Conservation (phyloP, 2,797 vertebrate genomes). For the Astyanax mexicanus region DNA sequence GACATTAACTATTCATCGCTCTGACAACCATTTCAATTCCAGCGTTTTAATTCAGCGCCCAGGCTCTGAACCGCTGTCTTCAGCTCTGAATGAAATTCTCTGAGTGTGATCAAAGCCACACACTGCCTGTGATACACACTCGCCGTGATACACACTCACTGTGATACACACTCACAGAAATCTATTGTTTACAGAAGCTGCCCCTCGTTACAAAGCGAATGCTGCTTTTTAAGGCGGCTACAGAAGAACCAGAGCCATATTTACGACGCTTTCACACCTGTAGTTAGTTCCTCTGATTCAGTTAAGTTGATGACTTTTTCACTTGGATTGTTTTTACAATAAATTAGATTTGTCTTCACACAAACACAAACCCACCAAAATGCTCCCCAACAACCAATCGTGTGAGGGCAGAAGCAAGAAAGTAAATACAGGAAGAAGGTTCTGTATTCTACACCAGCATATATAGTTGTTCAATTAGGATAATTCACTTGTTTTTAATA, state of each 20-base stretch:
- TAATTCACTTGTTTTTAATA: no score
- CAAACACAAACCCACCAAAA: no score
- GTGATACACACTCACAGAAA: neutral
- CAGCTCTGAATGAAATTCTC: neutral
- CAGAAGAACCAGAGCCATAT: neutral
- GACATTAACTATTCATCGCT: neutral
- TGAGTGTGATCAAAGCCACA: neutral
- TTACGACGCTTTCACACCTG: neutral
- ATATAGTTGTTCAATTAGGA: no score
- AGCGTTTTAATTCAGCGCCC: constrained; percentile 1
- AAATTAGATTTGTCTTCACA: no score
- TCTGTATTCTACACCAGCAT: no score
- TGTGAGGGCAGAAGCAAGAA: no score
- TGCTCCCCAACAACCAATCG: no score
- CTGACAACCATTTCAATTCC: neutral
- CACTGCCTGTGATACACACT: neutral
- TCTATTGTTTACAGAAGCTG: neutral
- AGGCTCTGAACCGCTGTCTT: neutral
- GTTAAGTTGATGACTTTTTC: no score
- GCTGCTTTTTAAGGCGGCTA: neutral
- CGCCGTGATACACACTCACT: neutral
- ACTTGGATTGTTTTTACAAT: no score
- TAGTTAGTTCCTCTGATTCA: no score
- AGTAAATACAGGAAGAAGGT: no score
- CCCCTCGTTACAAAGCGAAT: neutral